These are phyloP conservation scores for Nomada lathburiana DNA, from an alignment of 2,888 invertebrate species.

Conservation along the genomic window DNA sequence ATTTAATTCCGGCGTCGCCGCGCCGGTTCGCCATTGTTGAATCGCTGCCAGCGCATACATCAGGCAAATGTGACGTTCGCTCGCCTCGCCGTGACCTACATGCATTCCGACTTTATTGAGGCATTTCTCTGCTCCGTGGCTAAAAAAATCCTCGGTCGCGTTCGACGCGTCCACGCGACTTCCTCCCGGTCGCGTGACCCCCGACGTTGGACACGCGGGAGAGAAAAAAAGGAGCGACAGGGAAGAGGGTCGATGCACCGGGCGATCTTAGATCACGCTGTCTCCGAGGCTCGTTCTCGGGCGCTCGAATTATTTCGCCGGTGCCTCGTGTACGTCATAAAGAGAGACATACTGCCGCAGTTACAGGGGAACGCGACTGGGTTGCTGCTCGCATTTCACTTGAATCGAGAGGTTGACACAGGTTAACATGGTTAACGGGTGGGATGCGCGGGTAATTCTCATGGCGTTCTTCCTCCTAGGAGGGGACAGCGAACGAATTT, in stretches of 20 bases:
- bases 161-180: background rate
- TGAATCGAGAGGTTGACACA: conserved; percentile 4
- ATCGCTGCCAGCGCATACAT: conserved; percentile 70
- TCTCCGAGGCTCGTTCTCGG: conserved; percentile 16
- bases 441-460: background rate
- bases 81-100: conserved; percentile 72
- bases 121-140: conserved; percentile 50
- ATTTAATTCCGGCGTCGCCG: conserved; percentile 66
- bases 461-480: background rate
- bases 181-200: background rate
- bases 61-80: conserved; percentile 64
- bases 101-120: conserved; percentile 72
- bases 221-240: background rate
- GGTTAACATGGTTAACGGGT: background rate
- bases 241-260: conserved; percentile 39
- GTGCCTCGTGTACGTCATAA: conserved; percentile 38
- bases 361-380: conserved; percentile 20
- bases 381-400: conserved; percentile 1
- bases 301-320: conserved; percentile 44
- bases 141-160: conserved; percentile 4
- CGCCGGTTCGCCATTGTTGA: conserved; percentile 63
- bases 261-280: conserved; percentile 15
- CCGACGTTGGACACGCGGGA: background rate
- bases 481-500: no score
- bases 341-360: conserved; percentile 42